Evolutionary conservation across 2,113 vertebrate species (phyloP).

Genomic region (Bolborhynchus lineola): DNA sequence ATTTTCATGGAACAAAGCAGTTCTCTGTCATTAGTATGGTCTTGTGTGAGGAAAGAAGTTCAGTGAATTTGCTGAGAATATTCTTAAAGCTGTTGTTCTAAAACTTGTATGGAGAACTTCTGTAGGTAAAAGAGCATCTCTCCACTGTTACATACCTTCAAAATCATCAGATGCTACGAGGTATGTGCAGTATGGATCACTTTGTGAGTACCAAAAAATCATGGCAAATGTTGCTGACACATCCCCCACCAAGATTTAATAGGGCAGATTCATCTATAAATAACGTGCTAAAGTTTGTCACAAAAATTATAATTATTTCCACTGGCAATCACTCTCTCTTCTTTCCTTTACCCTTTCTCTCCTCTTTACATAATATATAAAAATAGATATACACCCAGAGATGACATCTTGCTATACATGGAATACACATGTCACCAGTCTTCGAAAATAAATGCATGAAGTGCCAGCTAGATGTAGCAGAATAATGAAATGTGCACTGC

Average conservation of each 20-base stretch:
- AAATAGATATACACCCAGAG: neutral
- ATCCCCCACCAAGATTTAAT: neutral
- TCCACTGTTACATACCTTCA: neutral
- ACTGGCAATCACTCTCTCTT: neutral
- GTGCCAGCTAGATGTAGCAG: neutral
- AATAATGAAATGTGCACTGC: conserved; percentile 14
- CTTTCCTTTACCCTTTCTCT: neutral
- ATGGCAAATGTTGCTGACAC: neutral
- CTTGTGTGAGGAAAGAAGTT: neutral
- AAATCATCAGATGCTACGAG: neutral
- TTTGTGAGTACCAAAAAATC: neutral
- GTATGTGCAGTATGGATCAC: neutral
- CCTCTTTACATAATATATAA: neutral
- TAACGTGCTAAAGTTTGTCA: neutral
- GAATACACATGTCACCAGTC: neutral
- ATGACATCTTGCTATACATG: neutral
- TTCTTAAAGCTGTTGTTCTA: neutral
- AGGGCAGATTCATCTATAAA: neutral
- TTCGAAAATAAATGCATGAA: conserved; percentile 11
- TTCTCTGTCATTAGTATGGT: neutral
- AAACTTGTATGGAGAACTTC: neutral
- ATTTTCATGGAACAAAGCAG: neutral
- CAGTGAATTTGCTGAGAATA: neutral
- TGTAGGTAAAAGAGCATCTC: neutral
- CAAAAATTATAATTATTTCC: neutral